These are phyloP conservation scores for Macropis europaea DNA, from an alignment of 2,888 invertebrate species.

Conservation along the genomic window DNA sequence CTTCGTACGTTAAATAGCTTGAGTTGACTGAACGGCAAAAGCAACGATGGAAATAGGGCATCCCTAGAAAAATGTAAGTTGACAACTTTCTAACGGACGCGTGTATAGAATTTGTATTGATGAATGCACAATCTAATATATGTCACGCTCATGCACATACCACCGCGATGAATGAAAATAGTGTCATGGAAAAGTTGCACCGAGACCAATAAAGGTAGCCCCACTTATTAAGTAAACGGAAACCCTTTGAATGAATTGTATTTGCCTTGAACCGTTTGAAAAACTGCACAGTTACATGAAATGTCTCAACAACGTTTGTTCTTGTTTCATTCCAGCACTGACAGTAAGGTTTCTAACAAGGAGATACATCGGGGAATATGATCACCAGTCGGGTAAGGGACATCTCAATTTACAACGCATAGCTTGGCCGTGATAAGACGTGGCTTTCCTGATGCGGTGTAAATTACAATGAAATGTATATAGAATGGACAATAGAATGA, in stretches of 20 bases:
- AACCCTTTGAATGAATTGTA: too few species aligned
- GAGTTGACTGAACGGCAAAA: not conserved
- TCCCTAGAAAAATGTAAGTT: conserved; percentile 18
- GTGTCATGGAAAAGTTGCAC: not conserved
- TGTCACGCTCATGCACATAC: not conserved
- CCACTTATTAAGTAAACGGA: too few species aligned
- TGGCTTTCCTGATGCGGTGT: not conserved
- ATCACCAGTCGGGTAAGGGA: conserved; percentile 92
- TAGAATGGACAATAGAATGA: conserved; percentile 36
- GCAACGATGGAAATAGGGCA: not conserved
- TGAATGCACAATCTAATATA: conserved; percentile 16
- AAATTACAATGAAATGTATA: conserved; percentile 17
- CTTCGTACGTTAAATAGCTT: not conserved
- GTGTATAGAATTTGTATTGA: conserved; percentile 14
- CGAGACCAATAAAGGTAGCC: not conserved
- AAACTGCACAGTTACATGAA: not conserved
- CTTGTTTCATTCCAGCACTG: conserved; percentile 83
- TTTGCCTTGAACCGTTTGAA: not conserved
- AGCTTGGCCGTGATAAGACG: not conserved
- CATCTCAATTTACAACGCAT: conserved; percentile 19
- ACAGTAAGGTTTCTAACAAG: conserved; percentile 96
- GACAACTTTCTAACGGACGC: conserved; percentile 20
- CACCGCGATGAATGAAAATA: not conserved
- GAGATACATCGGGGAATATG: conserved; percentile 96
- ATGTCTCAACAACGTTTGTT: not conserved